These are phyloP conservation scores for Buphagus erythrorhynchus DNA, from an alignment of 2,797 vertebrate genomes.

Conservation along the genomic window DNA sequence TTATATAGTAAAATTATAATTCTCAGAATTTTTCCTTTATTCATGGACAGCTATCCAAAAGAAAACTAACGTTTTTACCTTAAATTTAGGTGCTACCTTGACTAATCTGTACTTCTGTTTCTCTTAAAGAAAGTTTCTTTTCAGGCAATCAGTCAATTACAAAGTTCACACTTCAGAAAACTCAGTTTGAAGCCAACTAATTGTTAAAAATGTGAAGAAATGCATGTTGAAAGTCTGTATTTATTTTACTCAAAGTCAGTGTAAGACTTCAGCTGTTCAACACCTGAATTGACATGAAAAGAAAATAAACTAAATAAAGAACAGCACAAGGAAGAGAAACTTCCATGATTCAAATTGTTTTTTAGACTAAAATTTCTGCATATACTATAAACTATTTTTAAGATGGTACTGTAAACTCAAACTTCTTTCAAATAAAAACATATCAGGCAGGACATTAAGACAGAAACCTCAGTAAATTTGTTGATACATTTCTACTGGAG, in stretches of 20 bases:
- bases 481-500: conserved; percentile 59
- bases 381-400: not conserved
- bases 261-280: not conserved
- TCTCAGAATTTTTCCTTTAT: not conserved
- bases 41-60: not conserved
- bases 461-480: conserved; percentile 54
- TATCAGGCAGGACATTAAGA: conserved; percentile 34
- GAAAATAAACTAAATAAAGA: not conserved
- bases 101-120: not conserved
- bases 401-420: not conserved
- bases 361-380: not conserved
- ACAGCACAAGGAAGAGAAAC: not conserved
- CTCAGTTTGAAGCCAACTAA: not conserved
- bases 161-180: not conserved
- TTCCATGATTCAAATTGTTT: fast-evolving
- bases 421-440: conserved; percentile 17
- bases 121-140: not conserved
- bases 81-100: not conserved
- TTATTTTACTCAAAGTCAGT: not conserved
- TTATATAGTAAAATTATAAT: not conserved
- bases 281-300: not conserved
- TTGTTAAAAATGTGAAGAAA: not conserved
- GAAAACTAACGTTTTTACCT: not conserved
- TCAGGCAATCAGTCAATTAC: not conserved
- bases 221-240: not conserved